phyloP scores from a whole-genome alignment of 2,797 vertebrate species.

The Toxotes lorentzi region DNA sequence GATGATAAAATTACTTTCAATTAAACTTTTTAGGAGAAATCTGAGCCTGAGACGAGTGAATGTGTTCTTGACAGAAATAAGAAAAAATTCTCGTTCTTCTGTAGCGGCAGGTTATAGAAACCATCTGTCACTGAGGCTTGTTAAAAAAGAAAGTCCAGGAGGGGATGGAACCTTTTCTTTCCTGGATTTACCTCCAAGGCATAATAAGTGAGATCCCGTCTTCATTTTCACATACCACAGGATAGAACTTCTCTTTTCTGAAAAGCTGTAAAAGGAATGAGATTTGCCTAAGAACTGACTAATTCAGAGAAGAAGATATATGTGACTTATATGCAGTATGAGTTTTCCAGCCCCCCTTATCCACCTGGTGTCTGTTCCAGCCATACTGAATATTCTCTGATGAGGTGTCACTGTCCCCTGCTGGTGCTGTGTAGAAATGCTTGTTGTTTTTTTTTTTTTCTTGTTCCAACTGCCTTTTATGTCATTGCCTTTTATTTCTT shows the following conservation, averaged over 20 bases:
- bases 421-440: conserved; percentile 28
- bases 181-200: conserved; percentile 31
- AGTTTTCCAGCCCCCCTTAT: conserved; percentile 36
- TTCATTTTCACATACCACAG: conserved; percentile 52
- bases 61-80: conserved; percentile 6
- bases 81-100: conserved; percentile 19
- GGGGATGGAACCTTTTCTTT: conserved; percentile 24
- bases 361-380: not conserved
- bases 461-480: not conserved
- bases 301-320: conserved; percentile 19
- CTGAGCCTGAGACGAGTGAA: not conserved
- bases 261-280: conserved; percentile 6
- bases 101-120: conserved; percentile 45
- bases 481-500: conserved; percentile 4
- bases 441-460: not conserved
- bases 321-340: not conserved
- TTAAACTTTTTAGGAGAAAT: conserved; percentile 26
- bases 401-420: conserved; percentile 73
- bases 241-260: not conserved
- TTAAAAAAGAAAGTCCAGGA: conserved; percentile 37
- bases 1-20: conserved; percentile 10
- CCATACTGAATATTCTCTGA: not conserved
- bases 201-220: conserved; percentile 15
- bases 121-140: conserved; percentile 56
- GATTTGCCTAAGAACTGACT: not conserved